Evolutionary conservation across 2,797 vertebrate species (phyloP), one percentile per base, ranked within the genome.

Genomic region (Betta splendens): DNA sequence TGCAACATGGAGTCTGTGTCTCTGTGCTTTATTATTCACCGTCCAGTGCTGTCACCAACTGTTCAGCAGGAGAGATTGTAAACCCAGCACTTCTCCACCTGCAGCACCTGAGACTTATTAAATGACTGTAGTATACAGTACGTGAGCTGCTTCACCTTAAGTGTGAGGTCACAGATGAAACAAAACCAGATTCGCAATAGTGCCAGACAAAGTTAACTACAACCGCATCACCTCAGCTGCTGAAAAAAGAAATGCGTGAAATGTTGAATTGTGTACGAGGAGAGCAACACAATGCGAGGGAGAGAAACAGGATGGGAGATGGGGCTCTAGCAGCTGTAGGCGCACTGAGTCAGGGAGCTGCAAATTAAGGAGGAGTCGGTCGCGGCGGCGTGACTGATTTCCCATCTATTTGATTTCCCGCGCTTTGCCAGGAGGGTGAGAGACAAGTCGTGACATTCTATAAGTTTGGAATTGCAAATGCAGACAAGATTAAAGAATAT

Each of bases 361-460:
- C 58, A 80, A 85, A 84, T 81, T 64, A 68, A 72, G 62, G 56
- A 72, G 75, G 68, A 72, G 50, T 46, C 5, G 43, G n/a, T 56
- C 5, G 29, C 43, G 26, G 23, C 15, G 7, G 36, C 65, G 63
- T 43, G 66, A 81, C 66, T 57, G 63, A 63, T 72, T 79, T 72
- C 67, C 20, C 54, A 57, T 77, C 64, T 59, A 53, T 79, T 72
- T 71, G 75, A 73, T 75, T 75, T 61, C 46, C 59, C 74, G 75
- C 8, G 20, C 60, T 72, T 46, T 69, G 63, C 77, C 50, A 10
- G 57, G 32, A 53, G 61, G 33, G 5, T 29, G 65, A 38, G 29
- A 58, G 70, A 61, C 51, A 10, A 33, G 52, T 33, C 22, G 11
- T 29, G 69, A 72, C 50, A 42, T 31, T 43, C 44, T 50, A 5